Evolutionary conservation across 2,888 invertebrate genomes (phyloP).

Genomic region (Chrysodeixis includens): DNA sequence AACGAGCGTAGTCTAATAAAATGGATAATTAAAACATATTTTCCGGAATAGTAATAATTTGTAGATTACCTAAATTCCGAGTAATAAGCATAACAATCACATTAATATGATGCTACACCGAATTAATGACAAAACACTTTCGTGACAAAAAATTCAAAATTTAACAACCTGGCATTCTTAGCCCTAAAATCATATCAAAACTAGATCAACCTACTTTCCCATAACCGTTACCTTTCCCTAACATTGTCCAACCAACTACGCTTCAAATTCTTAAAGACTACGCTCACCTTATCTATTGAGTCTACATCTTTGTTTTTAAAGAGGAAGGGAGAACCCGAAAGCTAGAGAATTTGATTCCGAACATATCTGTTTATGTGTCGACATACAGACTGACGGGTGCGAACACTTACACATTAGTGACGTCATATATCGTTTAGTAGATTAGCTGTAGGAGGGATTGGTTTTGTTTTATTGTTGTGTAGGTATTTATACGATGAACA

Average conservation of each 20-base stretch:
- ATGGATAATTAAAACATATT: not conserved
- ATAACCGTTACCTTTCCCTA: no score
- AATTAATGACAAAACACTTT: not conserved
- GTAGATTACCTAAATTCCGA: not conserved
- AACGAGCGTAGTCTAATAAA: not conserved
- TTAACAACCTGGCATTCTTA: not conserved
- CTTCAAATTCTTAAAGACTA: not conserved
- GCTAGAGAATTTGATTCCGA: slow-evolving; percentile 72
- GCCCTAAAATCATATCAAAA: no score
- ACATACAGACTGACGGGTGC: slow-evolving; percentile 68
- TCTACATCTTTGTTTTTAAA: slow-evolving; percentile 50
- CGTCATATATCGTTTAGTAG: slow-evolving; percentile 38
- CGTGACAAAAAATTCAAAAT: not conserved
- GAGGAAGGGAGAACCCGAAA: slow-evolving; percentile 62
- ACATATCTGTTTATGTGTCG: slow-evolving; percentile 75
- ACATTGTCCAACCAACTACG: not conserved
- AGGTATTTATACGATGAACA: no score
- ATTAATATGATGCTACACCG: not conserved
- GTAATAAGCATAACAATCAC: not conserved
- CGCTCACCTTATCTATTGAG: slow-evolving; percentile 24
- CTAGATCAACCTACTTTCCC: no score
- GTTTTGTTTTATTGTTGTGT: not conserved
- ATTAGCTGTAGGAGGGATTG: slow-evolving; percentile 8
- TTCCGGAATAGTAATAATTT: not conserved
- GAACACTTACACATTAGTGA: slow-evolving; percentile 47